phyloP scores from a whole-genome alignment of 2,113 vertebrate genomes.

The Rousettus leschenaultii region DNA sequence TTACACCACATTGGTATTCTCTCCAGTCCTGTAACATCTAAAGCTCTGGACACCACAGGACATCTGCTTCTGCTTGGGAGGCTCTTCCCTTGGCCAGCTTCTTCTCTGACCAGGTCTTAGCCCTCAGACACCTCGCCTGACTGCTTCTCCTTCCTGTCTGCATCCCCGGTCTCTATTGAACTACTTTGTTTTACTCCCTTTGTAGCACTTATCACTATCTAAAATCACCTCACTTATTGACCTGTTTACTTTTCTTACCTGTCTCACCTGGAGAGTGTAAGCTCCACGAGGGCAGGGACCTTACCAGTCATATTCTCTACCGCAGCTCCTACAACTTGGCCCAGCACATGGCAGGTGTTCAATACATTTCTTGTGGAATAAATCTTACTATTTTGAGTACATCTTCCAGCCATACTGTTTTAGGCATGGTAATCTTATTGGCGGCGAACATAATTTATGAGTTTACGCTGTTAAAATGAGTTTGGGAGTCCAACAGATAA shows the following conservation, averaged over 20 bases:
- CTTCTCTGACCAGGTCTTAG: background rate
- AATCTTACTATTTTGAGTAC: background rate
- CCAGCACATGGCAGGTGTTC: background rate
- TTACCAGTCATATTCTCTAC: background rate
- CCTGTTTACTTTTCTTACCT: background rate
- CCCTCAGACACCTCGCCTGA: background rate
- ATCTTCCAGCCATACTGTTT: background rate
- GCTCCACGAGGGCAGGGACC: background rate
- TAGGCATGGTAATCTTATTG: background rate
- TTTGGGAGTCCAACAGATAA: background rate
- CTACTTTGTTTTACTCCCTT: background rate
- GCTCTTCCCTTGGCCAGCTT: background rate
- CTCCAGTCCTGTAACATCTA: background rate
- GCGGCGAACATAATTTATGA: background rate
- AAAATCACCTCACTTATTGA: background rate
- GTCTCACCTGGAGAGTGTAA: background rate
- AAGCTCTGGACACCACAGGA: background rate
- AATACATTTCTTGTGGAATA: background rate
- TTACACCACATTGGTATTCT: background rate
- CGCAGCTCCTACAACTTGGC: background rate
- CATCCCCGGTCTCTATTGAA: background rate
- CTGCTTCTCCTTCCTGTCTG: background rate
- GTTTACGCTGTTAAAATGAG: background rate
- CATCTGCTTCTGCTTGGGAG: background rate
- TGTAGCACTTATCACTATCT: background rate